Percentiles rank a stretch among this genome's conserved stretches.
phyloP scores from a whole-genome alignment of 2,797 vertebrate species.

The Spinus pinus region DNA sequence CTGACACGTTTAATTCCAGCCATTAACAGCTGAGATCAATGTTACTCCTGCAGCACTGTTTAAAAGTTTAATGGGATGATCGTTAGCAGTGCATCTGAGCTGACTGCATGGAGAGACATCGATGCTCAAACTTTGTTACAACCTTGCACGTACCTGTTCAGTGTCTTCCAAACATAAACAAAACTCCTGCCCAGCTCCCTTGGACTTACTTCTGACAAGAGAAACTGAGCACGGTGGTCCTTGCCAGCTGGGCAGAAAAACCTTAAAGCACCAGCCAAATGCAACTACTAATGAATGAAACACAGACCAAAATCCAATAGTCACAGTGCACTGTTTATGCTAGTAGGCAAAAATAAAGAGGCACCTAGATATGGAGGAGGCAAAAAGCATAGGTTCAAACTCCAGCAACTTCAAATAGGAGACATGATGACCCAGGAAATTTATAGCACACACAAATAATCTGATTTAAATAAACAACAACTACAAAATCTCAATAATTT shows the following conservation, averaged over 20 bases:
- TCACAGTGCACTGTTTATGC: background rate
- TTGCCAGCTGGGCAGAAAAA: background rate
- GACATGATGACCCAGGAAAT: background rate
- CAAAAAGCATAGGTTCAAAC: background rate
- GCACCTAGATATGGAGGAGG: background rate
- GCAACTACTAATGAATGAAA: background rate
- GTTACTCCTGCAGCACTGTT: slow-evolving; percentile 24
- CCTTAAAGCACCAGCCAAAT: background rate
- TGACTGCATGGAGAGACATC: background rate
- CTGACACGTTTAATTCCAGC: background rate
- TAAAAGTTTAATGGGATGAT: slow-evolving; percentile 63
- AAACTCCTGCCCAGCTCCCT: background rate
- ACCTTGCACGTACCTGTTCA: background rate
- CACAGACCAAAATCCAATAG: background rate
- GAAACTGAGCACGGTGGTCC: background rate
- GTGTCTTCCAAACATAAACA: background rate
- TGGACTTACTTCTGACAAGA: background rate
- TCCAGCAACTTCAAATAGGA: background rate
- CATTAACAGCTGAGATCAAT: slow-evolving; percentile 35
- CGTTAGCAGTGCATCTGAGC: background rate
- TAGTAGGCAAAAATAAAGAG: background rate
- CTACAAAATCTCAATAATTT: background rate
- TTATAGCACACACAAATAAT: background rate
- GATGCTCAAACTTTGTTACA: background rate
- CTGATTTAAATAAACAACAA: background rate